Evolutionary conservation across 2,888 invertebrate species (phyloP).

Genomic region (Neoitamus cyanurus): DNA sequence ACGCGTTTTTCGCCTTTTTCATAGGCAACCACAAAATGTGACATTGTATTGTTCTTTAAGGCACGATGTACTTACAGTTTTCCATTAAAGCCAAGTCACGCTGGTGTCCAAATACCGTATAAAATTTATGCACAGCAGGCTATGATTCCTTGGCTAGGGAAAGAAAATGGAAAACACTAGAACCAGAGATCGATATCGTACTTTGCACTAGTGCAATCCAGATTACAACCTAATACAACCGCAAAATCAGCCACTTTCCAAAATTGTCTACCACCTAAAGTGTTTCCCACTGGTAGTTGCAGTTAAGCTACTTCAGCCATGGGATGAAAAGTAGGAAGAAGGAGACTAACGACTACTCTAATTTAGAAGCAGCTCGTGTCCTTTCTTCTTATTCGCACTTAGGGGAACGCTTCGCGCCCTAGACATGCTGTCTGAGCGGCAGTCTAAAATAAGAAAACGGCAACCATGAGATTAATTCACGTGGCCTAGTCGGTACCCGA

Average conservation of each 20-base stretch:
- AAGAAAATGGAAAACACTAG: neutral
- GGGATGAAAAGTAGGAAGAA: neutral
- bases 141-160: neutral
- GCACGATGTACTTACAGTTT: neutral
- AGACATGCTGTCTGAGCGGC: constrained; percentile 20
- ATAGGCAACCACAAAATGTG: too few relatives aligned
- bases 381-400: constrained; percentile 15
- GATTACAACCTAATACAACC: neutral
- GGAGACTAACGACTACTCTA: neutral
- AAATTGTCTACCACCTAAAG: neutral
- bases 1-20: too few relatives aligned
- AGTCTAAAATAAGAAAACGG: neutral
- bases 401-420: neutral
- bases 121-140: neutral
- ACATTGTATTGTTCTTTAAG: too few relatives aligned
- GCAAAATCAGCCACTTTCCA: neutral
- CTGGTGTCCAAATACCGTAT: neutral
- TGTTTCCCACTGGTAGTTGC: neutral
- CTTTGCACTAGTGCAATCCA: neutral
- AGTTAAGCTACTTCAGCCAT: constrained; percentile 16
- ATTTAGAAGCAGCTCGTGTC: constrained; percentile 10
- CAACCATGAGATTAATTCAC: neutral
- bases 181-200: constrained; percentile 2
- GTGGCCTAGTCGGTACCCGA: neutral
- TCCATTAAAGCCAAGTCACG: neutral